Percentiles rank a stretch among this genome's conserved stretches.
Conservation (phyloP, 2,888 invertebrate genomes). For the Campaea margaritaria region DNA sequence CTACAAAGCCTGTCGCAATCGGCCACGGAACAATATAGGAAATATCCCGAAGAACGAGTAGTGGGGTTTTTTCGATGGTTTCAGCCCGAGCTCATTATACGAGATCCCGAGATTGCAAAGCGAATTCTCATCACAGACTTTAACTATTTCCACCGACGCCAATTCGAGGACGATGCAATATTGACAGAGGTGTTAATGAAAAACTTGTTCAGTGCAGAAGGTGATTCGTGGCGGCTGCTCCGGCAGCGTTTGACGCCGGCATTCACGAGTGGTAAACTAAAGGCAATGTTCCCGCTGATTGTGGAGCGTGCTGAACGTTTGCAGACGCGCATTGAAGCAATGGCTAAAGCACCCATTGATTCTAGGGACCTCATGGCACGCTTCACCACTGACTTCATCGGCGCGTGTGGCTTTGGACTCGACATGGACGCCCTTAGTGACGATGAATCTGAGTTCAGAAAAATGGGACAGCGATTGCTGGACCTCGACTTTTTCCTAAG, state of each 20-base stretch:
- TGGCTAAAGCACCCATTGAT: slow-evolving; percentile 50
- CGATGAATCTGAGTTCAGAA: slow-evolving; percentile 58
- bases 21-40: slow-evolving; percentile 52
- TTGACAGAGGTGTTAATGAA: too few species aligned
- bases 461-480: slow-evolving; percentile 52
- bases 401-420: slow-evolving; percentile 64
- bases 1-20: slow-evolving; percentile 51
- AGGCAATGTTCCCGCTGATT: slow-evolving; percentile 68
- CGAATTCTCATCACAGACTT: slow-evolving; percentile 59
- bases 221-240: slow-evolving; percentile 64
- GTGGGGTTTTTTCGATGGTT: slow-evolving; percentile 56
- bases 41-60: slow-evolving; percentile 58
- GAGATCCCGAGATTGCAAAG: slow-evolving; percentile 61
- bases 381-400: slow-evolving; percentile 66
- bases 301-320: slow-evolving; percentile 61
- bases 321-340: slow-evolving; percentile 45
- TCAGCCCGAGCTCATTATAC: slow-evolving; percentile 53
- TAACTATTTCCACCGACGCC: slow-evolving; percentile 54
- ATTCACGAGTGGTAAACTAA: slow-evolving; percentile 64
- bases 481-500: too few species aligned
- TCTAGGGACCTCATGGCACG: slow-evolving; percentile 67
- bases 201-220: slow-evolving; percentile 62
- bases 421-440: slow-evolving; percentile 61
- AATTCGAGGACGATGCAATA: too few species aligned
- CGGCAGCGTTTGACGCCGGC: slow-evolving; percentile 67